A percentile compares a stretch with the other conserved stretches of the same genome.
These are phyloP conservation scores for Ricordea florida DNA, from an alignment of 92 coral and sea anemone genomes.

Conservation along the genomic window DNA sequence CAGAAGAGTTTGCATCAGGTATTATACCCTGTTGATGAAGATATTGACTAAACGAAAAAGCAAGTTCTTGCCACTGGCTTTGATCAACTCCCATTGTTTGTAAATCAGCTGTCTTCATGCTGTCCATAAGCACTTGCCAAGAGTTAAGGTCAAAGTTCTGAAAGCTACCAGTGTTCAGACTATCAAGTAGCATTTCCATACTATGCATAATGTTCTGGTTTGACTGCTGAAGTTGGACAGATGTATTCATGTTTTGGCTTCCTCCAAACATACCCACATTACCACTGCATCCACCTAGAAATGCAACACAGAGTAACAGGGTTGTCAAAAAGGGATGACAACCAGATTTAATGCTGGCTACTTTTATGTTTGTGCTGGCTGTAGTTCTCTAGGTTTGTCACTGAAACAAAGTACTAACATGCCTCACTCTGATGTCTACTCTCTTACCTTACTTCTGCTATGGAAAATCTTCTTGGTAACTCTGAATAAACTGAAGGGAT, in stretches of 20 bases:
- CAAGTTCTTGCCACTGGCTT: slow-evolving; percentile 95
- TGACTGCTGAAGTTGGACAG: slow-evolving; percentile 48
- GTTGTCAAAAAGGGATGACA: too few relatives aligned
- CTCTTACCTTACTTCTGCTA: too few relatives aligned
- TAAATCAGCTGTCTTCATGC: slow-evolving; percentile 90
- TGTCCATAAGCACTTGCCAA: slow-evolving; percentile 93
- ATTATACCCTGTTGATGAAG: slow-evolving; percentile 76
- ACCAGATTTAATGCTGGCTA: too few relatives aligned
- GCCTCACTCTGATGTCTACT: too few relatives aligned
- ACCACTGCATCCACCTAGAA: slow-evolving; percentile 17
- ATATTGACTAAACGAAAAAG: slow-evolving; percentile 94
- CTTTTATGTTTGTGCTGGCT: too few relatives aligned
- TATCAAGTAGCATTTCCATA: slow-evolving; percentile 91
- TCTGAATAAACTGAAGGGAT: too few relatives aligned
- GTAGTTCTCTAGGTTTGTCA: too few relatives aligned
- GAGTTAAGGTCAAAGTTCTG: slow-evolving; percentile 84
- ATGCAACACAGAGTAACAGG: too few relatives aligned
- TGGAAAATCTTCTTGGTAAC: too few relatives aligned
- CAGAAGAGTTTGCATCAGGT: slow-evolving; percentile 1
- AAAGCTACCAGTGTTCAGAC: slow-evolving; percentile 92
- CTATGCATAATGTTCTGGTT: slow-evolving; percentile 76
- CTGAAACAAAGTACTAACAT: too few relatives aligned
- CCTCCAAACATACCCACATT: slow-evolving; percentile 25
- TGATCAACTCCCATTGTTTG: slow-evolving; percentile 87
- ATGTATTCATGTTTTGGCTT: slow-evolving; percentile 32